These are phyloP conservation scores for Holacanthus passer DNA, from an alignment of 2,113 vertebrate genomes.

Conservation along the genomic window DNA sequence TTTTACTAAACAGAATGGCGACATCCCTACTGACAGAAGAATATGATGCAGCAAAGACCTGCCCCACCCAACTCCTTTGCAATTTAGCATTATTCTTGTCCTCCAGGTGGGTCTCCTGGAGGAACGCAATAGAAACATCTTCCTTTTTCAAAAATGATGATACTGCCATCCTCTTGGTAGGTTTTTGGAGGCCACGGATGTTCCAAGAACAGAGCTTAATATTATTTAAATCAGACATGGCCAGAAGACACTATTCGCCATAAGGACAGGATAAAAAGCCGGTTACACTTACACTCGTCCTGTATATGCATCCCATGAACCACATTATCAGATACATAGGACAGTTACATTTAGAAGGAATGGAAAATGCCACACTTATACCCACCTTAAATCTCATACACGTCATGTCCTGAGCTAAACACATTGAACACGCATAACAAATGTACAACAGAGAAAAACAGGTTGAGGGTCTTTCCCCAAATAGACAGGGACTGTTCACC, in stretches of 20 bases:
- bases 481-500: slow-evolving; percentile 2
- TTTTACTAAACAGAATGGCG: not conserved
- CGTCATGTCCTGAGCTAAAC: not conserved
- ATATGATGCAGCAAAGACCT: not conserved
- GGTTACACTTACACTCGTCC: not conserved
- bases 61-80: not conserved
- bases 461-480: not conserved
- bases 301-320: not conserved
- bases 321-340: not conserved
- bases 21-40: not conserved
- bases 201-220: not conserved
- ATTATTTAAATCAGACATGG: not conserved
- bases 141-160: not conserved
- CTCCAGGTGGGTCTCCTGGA: not conserved
- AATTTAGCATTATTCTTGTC: not conserved
- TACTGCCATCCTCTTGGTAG: not conserved
- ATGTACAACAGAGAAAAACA: not conserved
- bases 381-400: too few species aligned
- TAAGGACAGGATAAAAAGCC: too few species aligned
- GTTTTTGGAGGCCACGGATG: not conserved
- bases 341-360: not conserved
- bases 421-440: not conserved
- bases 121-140: not conserved
- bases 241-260: not conserved
- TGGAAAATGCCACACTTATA: not conserved